Evolutionary conservation across 2,797 vertebrate species (phyloP).

Genomic region (Syndactyla subalaris): DNA sequence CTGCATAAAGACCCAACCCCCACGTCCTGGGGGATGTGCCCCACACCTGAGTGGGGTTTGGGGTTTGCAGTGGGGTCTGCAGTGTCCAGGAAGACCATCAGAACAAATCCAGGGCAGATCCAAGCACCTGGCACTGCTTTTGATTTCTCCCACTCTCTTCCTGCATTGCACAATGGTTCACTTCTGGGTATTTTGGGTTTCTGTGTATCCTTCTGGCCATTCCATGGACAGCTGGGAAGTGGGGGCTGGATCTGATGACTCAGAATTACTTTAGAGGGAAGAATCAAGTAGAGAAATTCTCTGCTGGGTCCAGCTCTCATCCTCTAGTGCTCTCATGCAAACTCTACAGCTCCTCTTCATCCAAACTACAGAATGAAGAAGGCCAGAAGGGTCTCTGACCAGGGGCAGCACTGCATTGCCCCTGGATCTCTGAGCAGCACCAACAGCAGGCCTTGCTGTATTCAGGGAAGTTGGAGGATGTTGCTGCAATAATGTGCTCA

Average conservation of each 20-base stretch:
- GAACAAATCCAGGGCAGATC: background rate
- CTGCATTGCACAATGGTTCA: background rate
- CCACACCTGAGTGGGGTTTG: background rate
- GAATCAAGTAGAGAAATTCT: background rate
- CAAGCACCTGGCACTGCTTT: background rate
- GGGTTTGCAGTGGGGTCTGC: background rate
- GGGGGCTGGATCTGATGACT: background rate
- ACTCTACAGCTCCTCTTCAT: background rate
- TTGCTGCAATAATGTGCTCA: background rate
- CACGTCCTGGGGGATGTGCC: background rate
- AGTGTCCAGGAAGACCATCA: background rate
- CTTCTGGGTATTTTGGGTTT: background rate
- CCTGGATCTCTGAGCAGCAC: fast-evolving
- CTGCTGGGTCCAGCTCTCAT: background rate
- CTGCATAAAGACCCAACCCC: background rate
- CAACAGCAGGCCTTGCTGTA: background rate
- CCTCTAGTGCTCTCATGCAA: background rate
- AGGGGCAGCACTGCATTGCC: background rate
- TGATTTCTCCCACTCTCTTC: background rate
- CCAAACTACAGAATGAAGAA: background rate
- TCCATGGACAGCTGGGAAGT: background rate
- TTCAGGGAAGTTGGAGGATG: background rate
- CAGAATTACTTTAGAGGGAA: background rate
- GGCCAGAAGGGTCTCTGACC: background rate
- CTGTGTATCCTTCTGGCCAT: conserved; percentile 10